phyloP scores from a whole-genome alignment of 1,140 invertebrate genomes.

The Limonius californicus region DNA sequence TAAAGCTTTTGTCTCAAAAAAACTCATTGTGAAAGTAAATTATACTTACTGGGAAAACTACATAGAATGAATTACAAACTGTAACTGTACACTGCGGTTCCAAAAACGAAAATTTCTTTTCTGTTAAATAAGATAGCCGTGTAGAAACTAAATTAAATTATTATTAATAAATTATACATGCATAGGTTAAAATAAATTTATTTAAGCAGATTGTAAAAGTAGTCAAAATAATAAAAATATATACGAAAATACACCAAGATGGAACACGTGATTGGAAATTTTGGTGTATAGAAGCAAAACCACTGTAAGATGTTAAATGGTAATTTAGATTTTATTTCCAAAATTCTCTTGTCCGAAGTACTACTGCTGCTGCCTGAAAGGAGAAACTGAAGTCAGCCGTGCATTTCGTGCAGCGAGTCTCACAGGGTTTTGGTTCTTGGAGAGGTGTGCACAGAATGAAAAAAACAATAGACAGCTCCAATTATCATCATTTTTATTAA shows the following conservation, averaged over 20 bases:
- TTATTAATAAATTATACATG: neutral
- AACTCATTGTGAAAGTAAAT: neutral
- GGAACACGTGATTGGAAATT: neutral
- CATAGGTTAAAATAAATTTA: conserved; percentile 1
- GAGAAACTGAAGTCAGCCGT: conserved; percentile 46
- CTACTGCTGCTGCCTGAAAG: conserved; percentile 51
- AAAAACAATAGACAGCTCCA: conserved; percentile 27
- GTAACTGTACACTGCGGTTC: too few species aligned
- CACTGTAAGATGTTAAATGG: conserved; percentile 41
- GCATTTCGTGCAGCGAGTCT: conserved; percentile 30
- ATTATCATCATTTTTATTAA: conserved; percentile 19
- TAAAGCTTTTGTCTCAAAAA: too few species aligned
- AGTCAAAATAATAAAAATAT: conserved; percentile 3
- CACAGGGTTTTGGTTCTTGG: conserved; percentile 37
- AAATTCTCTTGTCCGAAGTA: conserved; percentile 48
- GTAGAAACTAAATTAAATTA: too few species aligned
- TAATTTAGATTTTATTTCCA: conserved; percentile 54
- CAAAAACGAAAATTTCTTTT: too few species aligned
- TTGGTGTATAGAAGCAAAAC: conserved; percentile 32
- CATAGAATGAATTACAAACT: too few species aligned
- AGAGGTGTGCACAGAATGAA: conserved; percentile 26
- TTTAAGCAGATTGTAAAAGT: conserved; percentile 8
- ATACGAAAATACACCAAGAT: conserved; percentile 2
- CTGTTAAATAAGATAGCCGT: too few species aligned
- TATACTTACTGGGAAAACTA: too few species aligned